These are phyloP conservation scores for Clarias platycephalus DNA, from an alignment of 2,797 vertebrate genomes.

Conservation along the genomic window DNA sequence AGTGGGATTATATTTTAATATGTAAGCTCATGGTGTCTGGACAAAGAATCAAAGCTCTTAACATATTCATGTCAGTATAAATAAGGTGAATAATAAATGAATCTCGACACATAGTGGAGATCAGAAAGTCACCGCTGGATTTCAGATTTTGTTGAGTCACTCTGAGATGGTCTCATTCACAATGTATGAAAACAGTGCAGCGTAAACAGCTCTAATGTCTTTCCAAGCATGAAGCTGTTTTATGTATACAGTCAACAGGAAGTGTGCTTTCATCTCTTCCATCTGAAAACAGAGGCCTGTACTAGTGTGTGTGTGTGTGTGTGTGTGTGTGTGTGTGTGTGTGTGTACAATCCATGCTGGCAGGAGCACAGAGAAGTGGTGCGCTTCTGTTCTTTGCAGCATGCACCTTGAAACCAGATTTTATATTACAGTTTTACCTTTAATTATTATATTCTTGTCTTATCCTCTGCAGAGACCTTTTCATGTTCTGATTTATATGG, in stretches of 20 bases:
- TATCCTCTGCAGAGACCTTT: slow-evolving; percentile 9
- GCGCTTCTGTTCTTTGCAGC: slow-evolving; percentile 15
- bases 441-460: slow-evolving; percentile 26
- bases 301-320: not conserved
- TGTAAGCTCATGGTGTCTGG: slow-evolving; percentile 18
- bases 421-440: slow-evolving; percentile 29
- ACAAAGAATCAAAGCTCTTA: slow-evolving; percentile 24
- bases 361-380: slow-evolving; percentile 33
- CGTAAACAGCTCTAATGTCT: slow-evolving; percentile 8
- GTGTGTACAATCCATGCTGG: slow-evolving; percentile 18
- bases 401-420: slow-evolving; percentile 2
- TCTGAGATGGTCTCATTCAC: not conserved
- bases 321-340: slow-evolving; percentile 10
- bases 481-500: slow-evolving; percentile 10
- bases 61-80: slow-evolving; percentile 26
- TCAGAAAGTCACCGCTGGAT: slow-evolving; percentile 41
- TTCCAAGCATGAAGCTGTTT: slow-evolving; percentile 39
- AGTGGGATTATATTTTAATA: not conserved
- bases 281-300: slow-evolving; percentile 29
- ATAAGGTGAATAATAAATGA: slow-evolving; percentile 28
- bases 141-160: not conserved
- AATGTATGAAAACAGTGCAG: slow-evolving; percentile 32
- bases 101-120: slow-evolving; percentile 7
- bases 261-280: slow-evolving; percentile 45
- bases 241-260: slow-evolving; percentile 52